Evolutionary conservation across 2,888 invertebrate genomes (phyloP), one percentile per base, ranked within the genome.

Genomic region (Caenorhabditis zanzibari): DNA sequence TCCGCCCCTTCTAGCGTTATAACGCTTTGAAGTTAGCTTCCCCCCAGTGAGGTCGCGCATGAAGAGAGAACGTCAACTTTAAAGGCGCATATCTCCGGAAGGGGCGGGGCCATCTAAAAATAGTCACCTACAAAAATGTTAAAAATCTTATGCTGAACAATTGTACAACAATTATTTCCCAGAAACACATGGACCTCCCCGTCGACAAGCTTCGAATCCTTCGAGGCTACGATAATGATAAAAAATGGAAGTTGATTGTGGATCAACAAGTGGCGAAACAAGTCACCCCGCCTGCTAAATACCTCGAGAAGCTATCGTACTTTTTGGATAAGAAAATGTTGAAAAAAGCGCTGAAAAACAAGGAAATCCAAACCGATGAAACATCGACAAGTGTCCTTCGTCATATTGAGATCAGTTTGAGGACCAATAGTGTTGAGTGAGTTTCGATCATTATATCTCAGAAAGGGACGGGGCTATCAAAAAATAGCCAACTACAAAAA

Each of bases 211-310:
- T 97, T 91, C 97, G 98, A 94, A 95, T 98, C 49, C 94, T 97
- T 87, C 96, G 96, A 91, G 96, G 96, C 93, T 98, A 98, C 93
- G 97, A 98, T 94, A 95, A 96, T 93, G 96, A 97, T 93, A 98
- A 97, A 94, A 99, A 99, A 94, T 99, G 98, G 98, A 98, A 99
- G 94, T 96, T 99, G 93, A 97, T 99, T 94, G 97, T 97, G 94
- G 98, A 99, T 44, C 76, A 85, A 26, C 84, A 84, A 73, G 73
- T 77, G 16, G 56, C 81, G 38, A 71, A 82, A 76, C 69, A 82
- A 75, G 73, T 86, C 73, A 74, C 85, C 12, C 73, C 81, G 66
- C 98, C 99, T 64, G 95, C 96, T 76, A 96, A 96, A 93, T 99
- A 99, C 94, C 95, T 99, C 93, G 96, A 96, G 93, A 98, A 97